These are phyloP conservation scores for Cantharis rufa DNA, from an alignment of 2,888 invertebrate genomes.

Conservation along the genomic window DNA sequence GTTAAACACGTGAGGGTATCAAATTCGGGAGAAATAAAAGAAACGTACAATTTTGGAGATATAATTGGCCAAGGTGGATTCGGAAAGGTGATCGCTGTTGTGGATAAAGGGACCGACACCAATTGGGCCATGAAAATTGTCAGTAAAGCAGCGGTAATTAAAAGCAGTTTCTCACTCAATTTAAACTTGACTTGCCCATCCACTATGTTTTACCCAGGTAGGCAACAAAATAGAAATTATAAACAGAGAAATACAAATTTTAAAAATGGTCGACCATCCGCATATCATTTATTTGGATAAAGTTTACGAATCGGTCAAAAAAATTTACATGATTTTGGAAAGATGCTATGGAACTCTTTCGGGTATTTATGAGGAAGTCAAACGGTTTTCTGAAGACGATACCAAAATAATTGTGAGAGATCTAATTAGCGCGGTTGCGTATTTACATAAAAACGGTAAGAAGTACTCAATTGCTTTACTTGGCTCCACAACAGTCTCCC, in stretches of 20 bases:
- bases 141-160: slow-evolving; percentile 47
- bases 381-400: slow-evolving; percentile 49
- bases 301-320: slow-evolving; percentile 60
- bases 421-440: slow-evolving; percentile 52
- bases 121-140: slow-evolving; percentile 57
- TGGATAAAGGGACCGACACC: slow-evolving; percentile 46
- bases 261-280: slow-evolving; percentile 61
- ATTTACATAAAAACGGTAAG: slow-evolving; percentile 56
- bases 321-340: slow-evolving; percentile 62
- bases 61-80: slow-evolving; percentile 55
- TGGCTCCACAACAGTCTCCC: too few species aligned
- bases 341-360: slow-evolving; percentile 58
- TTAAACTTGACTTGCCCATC: not conserved
- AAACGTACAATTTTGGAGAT: slow-evolving; percentile 49
- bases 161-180: slow-evolving; percentile 13
- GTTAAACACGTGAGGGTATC: slow-evolving; percentile 50
- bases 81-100: slow-evolving; percentile 52
- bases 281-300: slow-evolving; percentile 61
- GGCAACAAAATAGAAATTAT: slow-evolving; percentile 49
- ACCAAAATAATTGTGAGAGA: slow-evolving; percentile 50
- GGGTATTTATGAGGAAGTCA: slow-evolving; percentile 48
- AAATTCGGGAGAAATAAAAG: slow-evolving; percentile 46
- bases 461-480: slow-evolving; percentile 18
- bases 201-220: slow-evolving; percentile 4
- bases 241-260: slow-evolving; percentile 59